Evolutionary conservation across 2,113 vertebrate genomes (phyloP).

Genomic region (Crotalus viridis): DNA sequence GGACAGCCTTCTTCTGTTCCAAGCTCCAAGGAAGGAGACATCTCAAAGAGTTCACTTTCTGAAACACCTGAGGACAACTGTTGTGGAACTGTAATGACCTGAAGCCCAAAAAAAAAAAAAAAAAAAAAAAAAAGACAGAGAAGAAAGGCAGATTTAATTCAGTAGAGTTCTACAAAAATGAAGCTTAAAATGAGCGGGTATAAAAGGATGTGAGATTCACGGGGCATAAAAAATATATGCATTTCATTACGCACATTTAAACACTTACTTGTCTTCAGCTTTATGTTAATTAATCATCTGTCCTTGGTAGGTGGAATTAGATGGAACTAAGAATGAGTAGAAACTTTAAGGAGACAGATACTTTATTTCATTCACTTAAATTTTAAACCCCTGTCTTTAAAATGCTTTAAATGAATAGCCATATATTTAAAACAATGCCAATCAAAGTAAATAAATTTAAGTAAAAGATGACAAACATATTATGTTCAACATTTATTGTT

Average conservation of each 20-base stretch:
- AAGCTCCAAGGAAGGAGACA: conserved; percentile 21
- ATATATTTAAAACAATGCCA: neutral
- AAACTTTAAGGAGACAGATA: neutral
- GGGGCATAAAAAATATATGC: neutral
- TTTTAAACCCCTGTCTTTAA: neutral
- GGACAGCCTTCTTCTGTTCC: conserved; percentile 33
- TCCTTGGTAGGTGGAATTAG: neutral
- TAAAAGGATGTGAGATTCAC: neutral
- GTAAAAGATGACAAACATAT: neutral
- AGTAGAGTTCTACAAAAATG: neutral
- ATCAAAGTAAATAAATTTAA: neutral
- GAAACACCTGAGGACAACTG: conserved; percentile 44
- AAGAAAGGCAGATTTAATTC: neutral
- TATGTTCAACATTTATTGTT: neutral
- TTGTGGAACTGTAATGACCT: conserved; percentile 82
- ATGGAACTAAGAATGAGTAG: neutral
- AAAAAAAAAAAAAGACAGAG: conserved; percentile 21
- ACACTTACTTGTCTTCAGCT: neutral
- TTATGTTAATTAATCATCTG: neutral
- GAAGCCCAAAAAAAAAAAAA: neutral
- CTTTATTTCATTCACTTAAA: neutral
- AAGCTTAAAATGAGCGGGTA: neutral
- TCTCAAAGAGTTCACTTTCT: conserved; percentile 1
- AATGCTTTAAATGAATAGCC: neutral
- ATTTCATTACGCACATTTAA: neutral